Evolutionary conservation across 2,797 vertebrate genomes (phyloP).

Genomic region (Gymnoscopelus microlampas): DNA sequence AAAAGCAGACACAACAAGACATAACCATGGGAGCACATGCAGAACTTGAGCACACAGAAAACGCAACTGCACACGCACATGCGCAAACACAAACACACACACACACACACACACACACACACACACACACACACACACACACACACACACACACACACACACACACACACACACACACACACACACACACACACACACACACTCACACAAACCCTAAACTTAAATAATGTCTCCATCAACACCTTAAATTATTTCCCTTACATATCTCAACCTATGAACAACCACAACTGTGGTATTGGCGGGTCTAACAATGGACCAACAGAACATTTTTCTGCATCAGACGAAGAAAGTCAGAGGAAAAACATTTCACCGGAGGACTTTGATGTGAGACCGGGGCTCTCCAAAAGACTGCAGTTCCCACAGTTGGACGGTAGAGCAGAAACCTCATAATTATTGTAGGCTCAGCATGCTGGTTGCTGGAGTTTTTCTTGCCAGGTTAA

Average conservation of each 20-base stretch:
- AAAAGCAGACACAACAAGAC: slow-evolving; percentile 20
- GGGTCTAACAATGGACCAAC: neutral
- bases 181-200: slow-evolving; percentile 24
- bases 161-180: slow-evolving; percentile 2
- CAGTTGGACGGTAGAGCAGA: slow-evolving; percentile 5
- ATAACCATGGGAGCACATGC: slow-evolving; percentile 11
- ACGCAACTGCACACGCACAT: slow-evolving; percentile 5
- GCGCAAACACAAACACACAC: neutral
- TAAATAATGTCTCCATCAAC: neutral
- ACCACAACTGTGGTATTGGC: neutral
- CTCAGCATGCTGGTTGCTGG: slow-evolving; percentile 15
- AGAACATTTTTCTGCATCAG: slow-evolving; percentile 5
- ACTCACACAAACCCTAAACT: neutral
- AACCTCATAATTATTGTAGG: neutral
- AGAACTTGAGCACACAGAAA: neutral
- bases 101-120: slow-evolving; percentile 1
- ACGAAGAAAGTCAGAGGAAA: slow-evolving; percentile 12
- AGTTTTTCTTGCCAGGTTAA: slow-evolving; percentile 1
- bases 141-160: slow-evolving; percentile 24
- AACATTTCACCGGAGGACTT: neutral
- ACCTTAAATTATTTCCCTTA: no score
- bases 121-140: slow-evolving; percentile 13
- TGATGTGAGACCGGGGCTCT: slow-evolving; percentile 16
- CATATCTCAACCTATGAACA: slow-evolving; percentile 6
- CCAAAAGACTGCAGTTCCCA: slow-evolving; percentile 24